Evolutionary conservation across 2,888 invertebrate species (phyloP).

Genomic region (Latheticus oryzae): DNA sequence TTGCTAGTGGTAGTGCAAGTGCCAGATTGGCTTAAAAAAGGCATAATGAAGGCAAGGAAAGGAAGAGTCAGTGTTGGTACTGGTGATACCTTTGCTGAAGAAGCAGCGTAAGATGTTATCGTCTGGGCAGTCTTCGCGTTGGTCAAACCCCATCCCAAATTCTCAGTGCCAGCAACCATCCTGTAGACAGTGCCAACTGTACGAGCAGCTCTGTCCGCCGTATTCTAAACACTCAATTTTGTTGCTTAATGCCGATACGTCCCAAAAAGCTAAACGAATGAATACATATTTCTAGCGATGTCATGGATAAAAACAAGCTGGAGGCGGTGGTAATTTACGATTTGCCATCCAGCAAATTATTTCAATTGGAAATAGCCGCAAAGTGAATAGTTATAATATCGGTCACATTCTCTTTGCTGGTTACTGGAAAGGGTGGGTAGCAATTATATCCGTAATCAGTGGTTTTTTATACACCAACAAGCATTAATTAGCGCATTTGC

Average conservation of each 20-base stretch:
- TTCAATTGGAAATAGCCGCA: slow-evolving; percentile 10
- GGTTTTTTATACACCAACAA: slow-evolving; percentile 7
- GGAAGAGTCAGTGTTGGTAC: slow-evolving; percentile 37
- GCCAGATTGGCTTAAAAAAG: too few relatives aligned
- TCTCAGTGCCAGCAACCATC: slow-evolving; percentile 82
- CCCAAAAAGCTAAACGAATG: slow-evolving; percentile 15
- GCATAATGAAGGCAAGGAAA: background rate
- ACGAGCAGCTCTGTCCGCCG: slow-evolving; percentile 83
- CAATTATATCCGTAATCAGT: too few relatives aligned
- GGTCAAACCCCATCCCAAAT: slow-evolving; percentile 77
- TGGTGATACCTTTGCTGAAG: slow-evolving; percentile 51
- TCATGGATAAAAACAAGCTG: slow-evolving; percentile 11
- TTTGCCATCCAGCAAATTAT: slow-evolving; percentile 8
- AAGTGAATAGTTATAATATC: slow-evolving; percentile 3
- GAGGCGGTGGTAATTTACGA: background rate
- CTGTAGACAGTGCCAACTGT: slow-evolving; percentile 84
- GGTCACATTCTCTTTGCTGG: slow-evolving; percentile 19
- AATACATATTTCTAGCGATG: slow-evolving; percentile 31
- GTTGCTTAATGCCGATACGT: slow-evolving; percentile 27
- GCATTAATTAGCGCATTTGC: slow-evolving; percentile 4
- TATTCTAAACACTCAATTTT: slow-evolving; percentile 70
- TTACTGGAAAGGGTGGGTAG: slow-evolving; percentile 17
- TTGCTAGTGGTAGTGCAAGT: slow-evolving; percentile 11
- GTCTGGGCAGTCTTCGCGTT: slow-evolving; percentile 66
- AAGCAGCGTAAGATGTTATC: slow-evolving; percentile 44